A percentile compares a stretch with the other conserved stretches of the same genome.
Conservation (phyloP, 1,140 invertebrate genomes). For the Antheraea pernyi region DNA sequence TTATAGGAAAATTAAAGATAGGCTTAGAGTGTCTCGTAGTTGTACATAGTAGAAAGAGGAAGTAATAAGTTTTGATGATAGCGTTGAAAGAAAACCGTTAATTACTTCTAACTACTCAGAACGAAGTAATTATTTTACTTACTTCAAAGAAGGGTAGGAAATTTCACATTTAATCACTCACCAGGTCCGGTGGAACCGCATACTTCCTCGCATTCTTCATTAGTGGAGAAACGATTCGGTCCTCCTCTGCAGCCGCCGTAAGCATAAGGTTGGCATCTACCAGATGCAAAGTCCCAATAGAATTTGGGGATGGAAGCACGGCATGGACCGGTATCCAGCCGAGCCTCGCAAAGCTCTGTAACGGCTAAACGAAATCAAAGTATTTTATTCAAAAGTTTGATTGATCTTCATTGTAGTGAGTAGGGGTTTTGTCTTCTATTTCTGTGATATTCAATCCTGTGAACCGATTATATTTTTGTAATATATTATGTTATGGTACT, state of each 20-base stretch:
- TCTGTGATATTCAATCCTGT: no score
- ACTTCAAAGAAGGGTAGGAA: not conserved
- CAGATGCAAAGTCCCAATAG: constrained; percentile 82
- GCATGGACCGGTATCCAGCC: constrained; percentile 86
- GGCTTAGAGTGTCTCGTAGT: not conserved
- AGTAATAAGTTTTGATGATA: not conserved
- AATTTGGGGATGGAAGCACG: constrained; percentile 81
- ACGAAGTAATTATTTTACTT: not conserved
- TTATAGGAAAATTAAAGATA: no score
- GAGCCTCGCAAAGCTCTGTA: constrained; percentile 83
- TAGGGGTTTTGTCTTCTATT: no score
- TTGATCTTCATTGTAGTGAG: not conserved
- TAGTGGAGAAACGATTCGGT: constrained; percentile 82
- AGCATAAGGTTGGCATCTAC: constrained; percentile 82
- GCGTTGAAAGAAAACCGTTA: not conserved
- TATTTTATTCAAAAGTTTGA: not conserved
- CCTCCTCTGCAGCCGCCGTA: constrained; percentile 93
- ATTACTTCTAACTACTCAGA: not conserved
- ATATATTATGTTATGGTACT: no score
- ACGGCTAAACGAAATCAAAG: not conserved
- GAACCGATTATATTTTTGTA: no score
- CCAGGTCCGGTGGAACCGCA: constrained; percentile 47
- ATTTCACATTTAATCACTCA: constrained; percentile 20
- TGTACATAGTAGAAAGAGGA: not conserved
- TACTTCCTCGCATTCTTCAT: constrained; percentile 51